Percentiles rank a stretch among this genome's conserved stretches.
Evolutionary conservation across 2,113 vertebrate species (phyloP).

Genomic region (Pelecanus crispus): DNA sequence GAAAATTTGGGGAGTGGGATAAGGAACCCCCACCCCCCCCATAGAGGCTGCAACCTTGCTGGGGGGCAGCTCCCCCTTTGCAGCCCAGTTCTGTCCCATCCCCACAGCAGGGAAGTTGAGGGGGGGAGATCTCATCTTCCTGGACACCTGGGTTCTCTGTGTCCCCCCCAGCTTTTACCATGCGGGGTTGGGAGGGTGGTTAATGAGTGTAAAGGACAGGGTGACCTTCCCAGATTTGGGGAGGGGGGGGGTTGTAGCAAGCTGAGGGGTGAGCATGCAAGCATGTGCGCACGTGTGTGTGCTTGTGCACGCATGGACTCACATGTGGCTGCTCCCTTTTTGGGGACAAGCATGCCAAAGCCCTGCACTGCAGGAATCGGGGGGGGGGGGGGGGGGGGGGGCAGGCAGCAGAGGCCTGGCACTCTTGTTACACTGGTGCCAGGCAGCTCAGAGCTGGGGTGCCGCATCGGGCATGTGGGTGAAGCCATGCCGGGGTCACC

Average conservation of each 20-base stretch:
- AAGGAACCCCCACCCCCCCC: neutral
- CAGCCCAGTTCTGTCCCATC: neutral
- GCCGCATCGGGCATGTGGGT: neutral
- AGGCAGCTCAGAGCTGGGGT: neutral
- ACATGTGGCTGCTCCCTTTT: neutral
- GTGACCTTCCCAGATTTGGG: neutral
- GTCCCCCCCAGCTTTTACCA: neutral
- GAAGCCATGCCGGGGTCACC: neutral
- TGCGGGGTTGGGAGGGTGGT: neutral
- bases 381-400: too few relatives aligned
- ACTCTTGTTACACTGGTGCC: neutral
- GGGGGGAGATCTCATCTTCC: neutral
- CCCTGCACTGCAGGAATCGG: neutral
- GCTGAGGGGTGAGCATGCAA: neutral
- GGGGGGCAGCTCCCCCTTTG: neutral
- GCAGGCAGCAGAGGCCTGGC: neutral
- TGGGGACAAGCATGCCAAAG: neutral
- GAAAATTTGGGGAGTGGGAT: neutral
- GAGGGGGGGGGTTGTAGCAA: neutral
- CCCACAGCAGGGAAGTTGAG: too few relatives aligned
- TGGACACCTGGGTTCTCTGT: neutral
- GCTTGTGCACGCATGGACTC: neutral
- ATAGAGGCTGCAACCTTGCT: neutral
- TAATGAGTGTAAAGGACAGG: constrained; percentile 19
- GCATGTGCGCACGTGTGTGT: neutral